phyloP scores from a whole-genome alignment of 2,888 invertebrate genomes.

The Diarsia mendica region DNA sequence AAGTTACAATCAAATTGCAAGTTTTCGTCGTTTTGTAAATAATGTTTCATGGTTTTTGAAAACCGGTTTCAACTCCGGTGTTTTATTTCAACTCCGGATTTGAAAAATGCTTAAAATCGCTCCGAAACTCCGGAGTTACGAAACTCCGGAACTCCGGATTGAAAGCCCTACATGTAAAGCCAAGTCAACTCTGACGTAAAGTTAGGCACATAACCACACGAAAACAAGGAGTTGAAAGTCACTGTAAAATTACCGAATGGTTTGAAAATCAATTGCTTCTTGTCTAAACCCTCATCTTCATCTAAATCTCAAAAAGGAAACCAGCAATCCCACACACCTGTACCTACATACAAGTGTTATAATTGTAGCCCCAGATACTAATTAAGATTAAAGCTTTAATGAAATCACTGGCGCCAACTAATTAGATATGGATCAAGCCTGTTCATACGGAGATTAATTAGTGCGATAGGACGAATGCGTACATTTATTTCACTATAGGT shows the following conservation, averaged over 20 bases:
- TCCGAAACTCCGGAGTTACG: no score
- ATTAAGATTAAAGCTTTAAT: conserved; percentile 61
- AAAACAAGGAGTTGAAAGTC: neutral
- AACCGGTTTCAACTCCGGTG: no score
- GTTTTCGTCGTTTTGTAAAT: no score
- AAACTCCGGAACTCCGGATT: no score
- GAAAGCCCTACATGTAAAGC: no score
- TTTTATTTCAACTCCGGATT: no score
- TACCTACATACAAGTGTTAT: conserved; percentile 29
- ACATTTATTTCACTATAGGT: conserved; percentile 16
- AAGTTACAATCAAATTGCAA: no score
- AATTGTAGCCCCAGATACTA: conserved; percentile 43
- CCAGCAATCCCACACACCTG: conserved; percentile 14
- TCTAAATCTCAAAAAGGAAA: conserved; percentile 13
- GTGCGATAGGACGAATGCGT: conserved; percentile 50
- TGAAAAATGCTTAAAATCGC: no score
- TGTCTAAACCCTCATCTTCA: neutral
- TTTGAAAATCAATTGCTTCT: neutral
- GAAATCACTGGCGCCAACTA: conserved; percentile 64
- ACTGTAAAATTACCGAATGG: neutral
- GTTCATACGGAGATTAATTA: conserved; percentile 64
- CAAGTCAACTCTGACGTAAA: no score
- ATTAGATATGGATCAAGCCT: conserved; percentile 62
- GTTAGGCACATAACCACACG: no score
- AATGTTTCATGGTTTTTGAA: no score